A percentile compares a stretch with the other conserved stretches of the same genome.
Conservation (phyloP, 2,888 invertebrate species). For the Acronicta aceris region DNA sequence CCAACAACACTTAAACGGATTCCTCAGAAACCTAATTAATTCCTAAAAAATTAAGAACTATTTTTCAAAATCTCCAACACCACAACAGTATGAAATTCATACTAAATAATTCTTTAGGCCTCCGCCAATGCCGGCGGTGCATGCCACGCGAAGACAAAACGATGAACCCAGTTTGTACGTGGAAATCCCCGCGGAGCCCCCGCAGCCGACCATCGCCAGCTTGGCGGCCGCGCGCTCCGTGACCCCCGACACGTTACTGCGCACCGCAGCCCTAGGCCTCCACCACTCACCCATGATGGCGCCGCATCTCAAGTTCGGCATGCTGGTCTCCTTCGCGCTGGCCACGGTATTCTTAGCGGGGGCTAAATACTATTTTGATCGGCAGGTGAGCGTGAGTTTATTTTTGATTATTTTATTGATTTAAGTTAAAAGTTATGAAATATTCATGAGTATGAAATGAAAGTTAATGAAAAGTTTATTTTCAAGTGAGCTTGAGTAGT, state of each 20-base stretch:
- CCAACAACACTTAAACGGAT: too few relatives aligned
- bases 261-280: conserved; percentile 83
- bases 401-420: conserved; percentile 26
- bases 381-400: conserved; percentile 82
- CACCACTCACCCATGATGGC: conserved; percentile 86
- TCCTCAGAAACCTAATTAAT: too few relatives aligned
- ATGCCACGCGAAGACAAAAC: conserved; percentile 72
- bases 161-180: conserved; percentile 83
- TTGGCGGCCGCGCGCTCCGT: conserved; percentile 84
- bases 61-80: too few relatives aligned
- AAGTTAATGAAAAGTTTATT: neutral
- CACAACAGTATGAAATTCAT: neutral
- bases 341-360: conserved; percentile 92
- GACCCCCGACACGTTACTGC: conserved; percentile 82
- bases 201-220: conserved; percentile 82
- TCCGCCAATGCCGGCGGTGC: conserved; percentile 75
- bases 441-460: neutral
- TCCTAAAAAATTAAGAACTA: too few relatives aligned
- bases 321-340: conserved; percentile 92
- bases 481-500: too few relatives aligned
- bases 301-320: conserved; percentile 91
- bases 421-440: neutral
- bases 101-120: conserved; percentile 57
- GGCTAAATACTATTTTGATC: conserved; percentile 92
- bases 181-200: conserved; percentile 80